Evolutionary conservation across 2,797 vertebrate species (phyloP).

Genomic region (Sphaeramia orbicularis): DNA sequence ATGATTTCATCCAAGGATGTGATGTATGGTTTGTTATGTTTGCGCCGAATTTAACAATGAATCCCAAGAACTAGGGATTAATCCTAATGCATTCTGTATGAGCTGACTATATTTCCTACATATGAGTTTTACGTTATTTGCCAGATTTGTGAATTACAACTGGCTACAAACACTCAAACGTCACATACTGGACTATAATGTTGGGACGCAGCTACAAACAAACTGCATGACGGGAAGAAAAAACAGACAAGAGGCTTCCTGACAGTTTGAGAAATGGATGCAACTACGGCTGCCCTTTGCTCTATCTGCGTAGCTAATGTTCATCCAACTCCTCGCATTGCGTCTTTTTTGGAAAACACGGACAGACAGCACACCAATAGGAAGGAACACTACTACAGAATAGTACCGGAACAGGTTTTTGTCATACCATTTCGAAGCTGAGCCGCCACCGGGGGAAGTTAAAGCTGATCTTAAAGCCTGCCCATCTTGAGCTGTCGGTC

Average conservation of each 20-base stretch:
- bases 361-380: slow-evolving; percentile 44
- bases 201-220: slow-evolving; percentile 12
- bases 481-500: slow-evolving; percentile 65
- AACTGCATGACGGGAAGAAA: slow-evolving; percentile 4
- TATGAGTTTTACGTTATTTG: not conserved
- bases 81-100: not conserved
- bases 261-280: slow-evolving; percentile 3
- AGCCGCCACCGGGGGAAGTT: slow-evolving; percentile 68
- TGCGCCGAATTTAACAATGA: slow-evolving; percentile 31
- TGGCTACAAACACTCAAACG: slow-evolving; percentile 14
- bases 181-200: slow-evolving; percentile 5
- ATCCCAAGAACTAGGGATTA: not conserved
- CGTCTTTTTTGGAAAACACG: slow-evolving; percentile 63
- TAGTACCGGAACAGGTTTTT: slow-evolving; percentile 45
- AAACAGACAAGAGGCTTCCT: not conserved
- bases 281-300: slow-evolving; percentile 19
- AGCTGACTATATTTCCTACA: not conserved
- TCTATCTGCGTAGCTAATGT: slow-evolving; percentile 59
- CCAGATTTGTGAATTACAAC: slow-evolving; percentile 22
- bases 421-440: slow-evolving; percentile 80
- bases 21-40: not conserved
- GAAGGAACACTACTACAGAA: slow-evolving; percentile 33
- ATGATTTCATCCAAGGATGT: not conserved
- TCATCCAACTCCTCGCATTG: slow-evolving; percentile 65
- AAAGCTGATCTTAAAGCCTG: slow-evolving; percentile 66